phyloP scores from a whole-genome alignment of 2,797 vertebrate species.

The Mus minutoides region DNA sequence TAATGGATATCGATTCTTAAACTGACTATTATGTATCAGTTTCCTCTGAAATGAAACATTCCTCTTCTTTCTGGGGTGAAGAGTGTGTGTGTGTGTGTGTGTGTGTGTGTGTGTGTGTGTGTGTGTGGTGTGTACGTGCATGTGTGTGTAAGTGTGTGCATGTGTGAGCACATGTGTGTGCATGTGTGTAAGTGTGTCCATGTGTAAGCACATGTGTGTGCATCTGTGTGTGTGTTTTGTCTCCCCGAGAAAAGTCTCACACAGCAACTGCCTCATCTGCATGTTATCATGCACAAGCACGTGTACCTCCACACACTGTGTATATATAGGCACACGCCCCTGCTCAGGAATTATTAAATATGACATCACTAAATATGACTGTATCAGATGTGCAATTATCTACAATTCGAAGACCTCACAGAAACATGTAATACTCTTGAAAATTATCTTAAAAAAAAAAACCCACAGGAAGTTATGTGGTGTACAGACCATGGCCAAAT shows the following conservation, averaged over 20 bases:
- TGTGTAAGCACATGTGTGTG: no score
- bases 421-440: neutral
- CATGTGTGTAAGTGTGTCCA: neutral
- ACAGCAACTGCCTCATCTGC: neutral
- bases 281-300: neutral
- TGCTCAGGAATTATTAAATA: neutral
- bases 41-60: neutral
- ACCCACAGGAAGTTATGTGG: no score
- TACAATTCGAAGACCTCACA: neutral
- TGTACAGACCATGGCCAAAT: neutral
- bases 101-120: neutral
- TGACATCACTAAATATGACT: neutral
- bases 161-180: neutral
- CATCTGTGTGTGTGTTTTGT: neutral
- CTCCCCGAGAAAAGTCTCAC: neutral
- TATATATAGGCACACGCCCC: fast-evolving
- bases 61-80: neutral
- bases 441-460: neutral
- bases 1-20: no score
- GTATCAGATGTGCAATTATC: neutral
- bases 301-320: neutral
- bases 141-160: neutral
- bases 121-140: neutral
- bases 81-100: neutral
- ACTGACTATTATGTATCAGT: neutral